Percentiles rank a stretch among this genome's conserved stretches.
Conservation (phyloP, 2,797 vertebrate species). For the Macropus fuliginosus region DNA sequence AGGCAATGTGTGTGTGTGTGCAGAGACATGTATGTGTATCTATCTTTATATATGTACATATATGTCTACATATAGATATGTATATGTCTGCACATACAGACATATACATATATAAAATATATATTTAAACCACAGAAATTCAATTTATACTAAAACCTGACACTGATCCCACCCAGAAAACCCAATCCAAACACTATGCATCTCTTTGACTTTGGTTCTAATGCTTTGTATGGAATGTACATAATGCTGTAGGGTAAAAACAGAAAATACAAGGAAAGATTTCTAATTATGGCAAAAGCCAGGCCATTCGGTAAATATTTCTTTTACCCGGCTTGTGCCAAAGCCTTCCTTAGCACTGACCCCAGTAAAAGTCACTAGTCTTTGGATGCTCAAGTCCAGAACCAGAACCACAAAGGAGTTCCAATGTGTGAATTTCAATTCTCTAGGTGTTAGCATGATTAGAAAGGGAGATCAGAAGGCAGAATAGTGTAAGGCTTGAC, state of each 20-base stretch:
- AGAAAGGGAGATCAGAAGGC: neutral
- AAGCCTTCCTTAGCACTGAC: conserved; percentile 7
- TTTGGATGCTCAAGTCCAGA: neutral
- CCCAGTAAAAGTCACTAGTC: neutral
- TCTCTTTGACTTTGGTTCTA: conserved; percentile 29
- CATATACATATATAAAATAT: neutral
- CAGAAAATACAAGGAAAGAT: neutral
- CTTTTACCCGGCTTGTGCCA: neutral
- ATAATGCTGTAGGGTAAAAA: neutral
- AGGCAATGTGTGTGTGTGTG: neutral
- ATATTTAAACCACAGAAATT: neutral
- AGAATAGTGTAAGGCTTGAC: neutral
- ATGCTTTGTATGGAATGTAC: conserved; percentile 4
- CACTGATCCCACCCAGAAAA: conserved; percentile 21
- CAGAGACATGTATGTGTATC: neutral
- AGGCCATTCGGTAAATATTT: conserved; percentile 14
- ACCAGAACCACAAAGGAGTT: conserved; percentile 33
- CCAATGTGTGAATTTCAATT: conserved; percentile 25
- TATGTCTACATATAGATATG: neutral
- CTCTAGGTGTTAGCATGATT: neutral
- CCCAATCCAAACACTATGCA: conserved; percentile 16
- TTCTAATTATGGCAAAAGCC: neutral
- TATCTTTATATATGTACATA: neutral
- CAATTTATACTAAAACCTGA: neutral
- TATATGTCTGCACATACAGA: neutral